phyloP scores from a whole-genome alignment of 2,113 vertebrate genomes.

The Collichthys lucidus region DNA sequence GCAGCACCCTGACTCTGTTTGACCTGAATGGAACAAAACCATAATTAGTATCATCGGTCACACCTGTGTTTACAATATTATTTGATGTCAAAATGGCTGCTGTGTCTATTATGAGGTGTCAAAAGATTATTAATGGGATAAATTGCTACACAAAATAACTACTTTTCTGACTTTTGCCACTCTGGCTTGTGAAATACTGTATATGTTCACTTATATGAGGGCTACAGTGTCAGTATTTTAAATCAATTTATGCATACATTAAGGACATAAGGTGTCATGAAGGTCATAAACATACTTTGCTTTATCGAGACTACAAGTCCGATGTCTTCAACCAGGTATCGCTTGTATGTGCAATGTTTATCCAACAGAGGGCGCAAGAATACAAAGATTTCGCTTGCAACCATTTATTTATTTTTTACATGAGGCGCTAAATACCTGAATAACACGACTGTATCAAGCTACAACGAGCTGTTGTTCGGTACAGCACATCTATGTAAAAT shows the following conservation, averaged over 20 bases:
- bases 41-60: too few relatives aligned
- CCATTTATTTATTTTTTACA: background rate
- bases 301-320: background rate
- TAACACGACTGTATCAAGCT: too few relatives aligned
- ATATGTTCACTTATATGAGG: background rate
- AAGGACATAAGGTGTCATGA: too few relatives aligned
- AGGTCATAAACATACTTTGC: background rate
- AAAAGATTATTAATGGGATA: too few relatives aligned
- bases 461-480: background rate
- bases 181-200: background rate
- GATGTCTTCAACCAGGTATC: background rate
- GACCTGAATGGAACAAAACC: too few relatives aligned
- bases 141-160: background rate
- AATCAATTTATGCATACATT: too few relatives aligned
- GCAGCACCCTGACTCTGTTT: too few relatives aligned
- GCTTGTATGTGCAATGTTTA: background rate
- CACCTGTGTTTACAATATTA: too few relatives aligned
- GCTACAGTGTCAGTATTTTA: too few relatives aligned
- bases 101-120: too few relatives aligned
- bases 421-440: background rate
- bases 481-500: background rate
- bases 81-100: too few relatives aligned
- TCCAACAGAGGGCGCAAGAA: conserved; percentile 51
- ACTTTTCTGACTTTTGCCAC: background rate
- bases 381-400: background rate